These are phyloP conservation scores for Argyrosomus regius DNA, from an alignment of 2,797 vertebrate genomes.

Conservation along the genomic window DNA sequence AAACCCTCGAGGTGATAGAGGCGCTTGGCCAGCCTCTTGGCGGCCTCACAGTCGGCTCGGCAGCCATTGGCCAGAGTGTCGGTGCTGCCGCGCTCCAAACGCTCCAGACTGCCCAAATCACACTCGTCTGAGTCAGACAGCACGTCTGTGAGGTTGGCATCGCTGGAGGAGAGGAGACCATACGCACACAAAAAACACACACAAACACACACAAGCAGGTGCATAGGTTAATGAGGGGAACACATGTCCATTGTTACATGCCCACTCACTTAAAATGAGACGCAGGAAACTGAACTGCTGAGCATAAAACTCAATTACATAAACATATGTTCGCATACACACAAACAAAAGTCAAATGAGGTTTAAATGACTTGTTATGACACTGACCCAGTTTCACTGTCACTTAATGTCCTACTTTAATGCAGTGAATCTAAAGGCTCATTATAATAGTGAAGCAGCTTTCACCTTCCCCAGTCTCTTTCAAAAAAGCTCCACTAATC, in stretches of 20 bases:
- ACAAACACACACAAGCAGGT: conserved; percentile 53
- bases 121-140: conserved; percentile 94
- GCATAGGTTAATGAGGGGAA: conserved; percentile 65
- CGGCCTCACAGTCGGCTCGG: conserved; percentile 91
- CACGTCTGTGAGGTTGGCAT: conserved; percentile 92
- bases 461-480: conserved; percentile 44
- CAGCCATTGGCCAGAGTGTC: conserved; percentile 95
- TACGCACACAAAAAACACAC: conserved; percentile 27
- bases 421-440: conserved; percentile 32
- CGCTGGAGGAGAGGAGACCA: conserved; percentile 78
- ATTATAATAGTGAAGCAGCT: conserved; percentile 34
- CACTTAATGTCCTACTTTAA: conserved; percentile 50
- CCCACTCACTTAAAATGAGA: conserved; percentile 42
- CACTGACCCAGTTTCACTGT: conserved; percentile 49
- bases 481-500: conserved; percentile 50
- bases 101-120: conserved; percentile 92
- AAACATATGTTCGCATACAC: conserved; percentile 46
- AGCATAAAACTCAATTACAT: conserved; percentile 41
- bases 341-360: conserved; percentile 34
- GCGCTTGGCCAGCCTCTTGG: conserved; percentile 93
- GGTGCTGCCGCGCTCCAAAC: conserved; percentile 88
- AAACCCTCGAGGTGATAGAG: conserved; percentile 96
- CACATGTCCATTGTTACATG: conserved; percentile 29
- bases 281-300: conserved; percentile 26
- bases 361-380: conserved; percentile 47